Evolutionary conservation across 2,113 vertebrate genomes (phyloP).

Genomic region (Equus przewalskii): DNA sequence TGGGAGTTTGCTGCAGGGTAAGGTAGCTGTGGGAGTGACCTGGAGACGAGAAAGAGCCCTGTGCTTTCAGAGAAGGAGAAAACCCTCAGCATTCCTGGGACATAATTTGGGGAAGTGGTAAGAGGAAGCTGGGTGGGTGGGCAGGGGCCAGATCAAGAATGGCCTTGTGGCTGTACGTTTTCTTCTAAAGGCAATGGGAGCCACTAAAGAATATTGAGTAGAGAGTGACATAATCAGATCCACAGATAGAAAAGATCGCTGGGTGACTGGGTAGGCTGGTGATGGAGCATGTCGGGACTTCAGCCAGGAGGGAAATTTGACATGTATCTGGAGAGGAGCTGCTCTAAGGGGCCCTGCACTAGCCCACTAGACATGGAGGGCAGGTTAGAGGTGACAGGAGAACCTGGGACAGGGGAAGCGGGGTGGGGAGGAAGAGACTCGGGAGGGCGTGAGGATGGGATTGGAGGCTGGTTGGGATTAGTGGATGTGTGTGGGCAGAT

Average conservation of each 20-base stretch:
- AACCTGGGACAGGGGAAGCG: not conserved
- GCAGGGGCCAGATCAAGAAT: not conserved
- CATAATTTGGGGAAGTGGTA: not conserved
- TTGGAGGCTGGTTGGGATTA: not conserved
- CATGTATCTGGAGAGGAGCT: not conserved
- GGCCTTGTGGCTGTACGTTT: not conserved
- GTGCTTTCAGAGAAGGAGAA: not conserved
- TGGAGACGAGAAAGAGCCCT: not conserved
- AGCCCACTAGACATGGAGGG: not conserved
- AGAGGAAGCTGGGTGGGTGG: not conserved
- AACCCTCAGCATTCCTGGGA: not conserved
- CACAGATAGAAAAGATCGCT: not conserved
- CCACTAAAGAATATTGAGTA: not conserved
- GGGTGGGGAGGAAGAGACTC: not conserved
- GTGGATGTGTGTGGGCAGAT: not conserved
- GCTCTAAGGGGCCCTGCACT: not conserved
- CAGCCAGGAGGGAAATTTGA: not conserved
- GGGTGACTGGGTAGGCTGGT: not conserved
- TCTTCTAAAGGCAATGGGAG: not conserved
- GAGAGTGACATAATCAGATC: not conserved
- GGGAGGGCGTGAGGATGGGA: not conserved
- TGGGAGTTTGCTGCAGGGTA: not conserved
- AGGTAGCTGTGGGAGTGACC: not conserved
- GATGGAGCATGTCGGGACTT: not conserved
- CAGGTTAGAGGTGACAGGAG: not conserved